A percentile compares a stretch with the other conserved stretches of the same genome.
Conservation (phyloP, 2,113 vertebrate species). For the Vombatus ursinus region DNA sequence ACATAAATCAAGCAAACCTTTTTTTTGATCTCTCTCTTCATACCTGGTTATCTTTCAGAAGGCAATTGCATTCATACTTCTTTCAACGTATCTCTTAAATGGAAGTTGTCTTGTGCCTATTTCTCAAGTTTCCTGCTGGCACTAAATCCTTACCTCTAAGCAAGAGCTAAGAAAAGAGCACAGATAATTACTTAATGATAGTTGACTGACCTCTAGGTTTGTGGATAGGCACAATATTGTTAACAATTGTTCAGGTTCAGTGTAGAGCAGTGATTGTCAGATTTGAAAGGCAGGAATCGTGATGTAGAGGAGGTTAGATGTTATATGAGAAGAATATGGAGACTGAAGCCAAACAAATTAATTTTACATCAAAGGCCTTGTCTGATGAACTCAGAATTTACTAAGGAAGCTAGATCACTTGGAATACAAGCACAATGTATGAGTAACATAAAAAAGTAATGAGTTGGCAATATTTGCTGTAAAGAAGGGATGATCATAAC, state of each 20-base stretch:
- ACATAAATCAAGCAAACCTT: neutral
- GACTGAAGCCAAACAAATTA: neutral
- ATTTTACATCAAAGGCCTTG: neutral
- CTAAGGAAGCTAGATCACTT: conserved; percentile 34
- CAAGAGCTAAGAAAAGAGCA: neutral
- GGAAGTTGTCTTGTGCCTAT: neutral
- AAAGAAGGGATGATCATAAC: neutral
- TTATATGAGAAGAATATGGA: neutral
- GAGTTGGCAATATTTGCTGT: neutral
- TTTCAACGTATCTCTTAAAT: conserved; percentile 3
- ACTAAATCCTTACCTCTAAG: neutral
- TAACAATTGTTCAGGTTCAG: neutral
- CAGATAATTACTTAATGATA: neutral
- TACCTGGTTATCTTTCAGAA: neutral
- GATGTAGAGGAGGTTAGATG: neutral
- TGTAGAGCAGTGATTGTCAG: neutral
- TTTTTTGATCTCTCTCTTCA: neutral
- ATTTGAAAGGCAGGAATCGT: neutral
- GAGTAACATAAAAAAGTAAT: conserved; percentile 9
- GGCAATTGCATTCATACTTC: neutral
- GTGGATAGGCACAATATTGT: neutral
- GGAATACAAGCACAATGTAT: conserved; percentile 31
- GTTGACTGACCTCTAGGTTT: neutral
- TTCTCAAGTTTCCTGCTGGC: neutral
- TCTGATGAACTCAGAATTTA: conserved; percentile 1